Percentiles rank a stretch among this genome's conserved stretches.
Evolutionary conservation across 1,140 invertebrate species (phyloP).

Genomic region (Nebria ingens): DNA sequence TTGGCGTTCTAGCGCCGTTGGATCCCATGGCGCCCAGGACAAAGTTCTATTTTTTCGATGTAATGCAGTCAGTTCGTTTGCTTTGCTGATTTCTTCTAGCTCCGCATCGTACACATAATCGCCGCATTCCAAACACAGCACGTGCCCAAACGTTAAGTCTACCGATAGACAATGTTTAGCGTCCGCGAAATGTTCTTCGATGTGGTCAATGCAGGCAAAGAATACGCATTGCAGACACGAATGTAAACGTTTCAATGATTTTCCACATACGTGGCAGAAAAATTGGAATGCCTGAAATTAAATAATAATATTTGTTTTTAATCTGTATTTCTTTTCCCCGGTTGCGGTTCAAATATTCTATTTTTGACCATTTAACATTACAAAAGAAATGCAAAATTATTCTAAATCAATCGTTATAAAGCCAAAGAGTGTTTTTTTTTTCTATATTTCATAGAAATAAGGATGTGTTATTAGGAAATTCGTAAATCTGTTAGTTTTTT

Average conservation of each 20-base stretch:
- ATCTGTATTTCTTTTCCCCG: too few relatives aligned
- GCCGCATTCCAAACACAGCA: conserved; percentile 84
- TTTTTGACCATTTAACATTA: too few relatives aligned
- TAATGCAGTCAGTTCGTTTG: conserved; percentile 30
- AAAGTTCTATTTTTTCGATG: conserved; percentile 28
- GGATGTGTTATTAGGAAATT: too few relatives aligned
- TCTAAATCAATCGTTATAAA: too few relatives aligned
- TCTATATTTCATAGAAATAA: too few relatives aligned
- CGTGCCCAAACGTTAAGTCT: conserved; percentile 78
- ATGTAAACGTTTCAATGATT: conserved; percentile 64
- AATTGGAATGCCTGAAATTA: conserved; percentile 63
- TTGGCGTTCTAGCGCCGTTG: conserved; percentile 60
- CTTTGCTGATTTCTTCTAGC: conserved; percentile 39
- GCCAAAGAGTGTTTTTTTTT: too few relatives aligned
- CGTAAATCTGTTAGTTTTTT: too few relatives aligned
- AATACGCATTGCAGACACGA: conserved; percentile 86
- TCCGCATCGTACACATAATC: conserved; percentile 63
- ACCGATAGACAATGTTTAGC: conserved; percentile 76
- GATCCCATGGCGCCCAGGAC: conserved; percentile 55
- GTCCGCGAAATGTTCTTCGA: conserved; percentile 70
- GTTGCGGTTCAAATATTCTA: too few relatives aligned
- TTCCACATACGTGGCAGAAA: conserved; percentile 67
- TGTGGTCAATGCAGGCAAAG: conserved; percentile 83
- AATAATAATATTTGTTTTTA: too few relatives aligned
- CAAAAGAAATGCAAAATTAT: too few relatives aligned